phyloP scores from a whole-genome alignment of 2,113 vertebrate genomes.

The Haemorhous mexicanus region DNA sequence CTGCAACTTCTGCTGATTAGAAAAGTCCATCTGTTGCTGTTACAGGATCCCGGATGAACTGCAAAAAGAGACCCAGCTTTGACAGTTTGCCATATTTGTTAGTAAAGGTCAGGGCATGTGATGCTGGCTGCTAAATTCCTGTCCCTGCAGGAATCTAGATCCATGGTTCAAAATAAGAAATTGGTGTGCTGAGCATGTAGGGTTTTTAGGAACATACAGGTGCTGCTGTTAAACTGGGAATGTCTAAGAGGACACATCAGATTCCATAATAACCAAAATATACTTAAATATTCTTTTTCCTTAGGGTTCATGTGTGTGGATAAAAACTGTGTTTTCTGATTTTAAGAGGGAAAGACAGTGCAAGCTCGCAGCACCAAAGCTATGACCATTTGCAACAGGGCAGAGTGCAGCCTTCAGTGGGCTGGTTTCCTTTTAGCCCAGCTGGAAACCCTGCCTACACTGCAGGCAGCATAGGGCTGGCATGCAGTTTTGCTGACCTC shows the following conservation, averaged over 20 bases:
- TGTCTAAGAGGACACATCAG: not conserved
- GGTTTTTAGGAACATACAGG: not conserved
- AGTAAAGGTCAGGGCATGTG: not conserved
- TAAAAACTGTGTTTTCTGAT: not conserved
- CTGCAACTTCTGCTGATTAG: not conserved
- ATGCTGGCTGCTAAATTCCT: not conserved
- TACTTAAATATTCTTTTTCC: not conserved
- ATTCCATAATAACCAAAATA: not conserved
- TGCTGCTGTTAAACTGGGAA: not conserved
- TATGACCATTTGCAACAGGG: not conserved
- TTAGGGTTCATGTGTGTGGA: not conserved
- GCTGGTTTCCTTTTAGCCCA: not conserved
- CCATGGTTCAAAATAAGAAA: not conserved
- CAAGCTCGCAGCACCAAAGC: not conserved
- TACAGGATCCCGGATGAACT: not conserved
- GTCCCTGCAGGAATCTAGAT: not conserved
- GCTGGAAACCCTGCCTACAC: not conserved
- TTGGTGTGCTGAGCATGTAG: not conserved
- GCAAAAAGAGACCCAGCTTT: not conserved
- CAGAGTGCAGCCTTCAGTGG: not conserved
- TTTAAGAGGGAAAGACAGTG: not conserved
- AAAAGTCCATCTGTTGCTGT: not conserved
- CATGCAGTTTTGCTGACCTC: not conserved
- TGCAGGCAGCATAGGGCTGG: accelerated
- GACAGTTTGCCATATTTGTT: not conserved